Evolutionary conservation across 1,140 invertebrate species (phyloP).

Genomic region (Eubasilissa regina): DNA sequence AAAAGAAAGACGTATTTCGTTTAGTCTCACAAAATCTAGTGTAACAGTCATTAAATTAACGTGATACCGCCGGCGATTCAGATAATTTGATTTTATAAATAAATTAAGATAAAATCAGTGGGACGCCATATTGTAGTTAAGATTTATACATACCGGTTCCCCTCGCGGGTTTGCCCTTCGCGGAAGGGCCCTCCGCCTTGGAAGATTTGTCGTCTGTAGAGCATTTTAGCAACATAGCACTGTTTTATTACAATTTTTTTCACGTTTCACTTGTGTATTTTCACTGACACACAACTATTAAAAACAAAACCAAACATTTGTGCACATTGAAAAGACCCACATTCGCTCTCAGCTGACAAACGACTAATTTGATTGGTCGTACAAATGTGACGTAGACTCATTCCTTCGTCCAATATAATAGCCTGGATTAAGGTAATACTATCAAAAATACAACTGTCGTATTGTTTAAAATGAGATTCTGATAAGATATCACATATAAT

Average conservation of each 20-base stretch:
- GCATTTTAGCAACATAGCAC: constrained; percentile 48
- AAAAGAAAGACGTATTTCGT: no score
- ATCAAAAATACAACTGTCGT: neutral
- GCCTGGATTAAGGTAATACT: neutral
- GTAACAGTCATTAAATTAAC: no score
- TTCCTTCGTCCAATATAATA: neutral
- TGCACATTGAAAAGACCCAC: constrained; percentile 44
- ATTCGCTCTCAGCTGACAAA: constrained; percentile 44
- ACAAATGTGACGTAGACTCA: constrained; percentile 33
- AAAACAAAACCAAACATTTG: constrained; percentile 44
- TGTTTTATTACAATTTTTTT: constrained; percentile 18
- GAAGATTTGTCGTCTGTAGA: constrained; percentile 39
- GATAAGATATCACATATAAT: no score
- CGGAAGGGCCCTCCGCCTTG: constrained; percentile 35
- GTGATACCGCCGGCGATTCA: no score
- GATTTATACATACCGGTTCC: constrained; percentile 47
- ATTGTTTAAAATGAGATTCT: no score
- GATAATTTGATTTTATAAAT: constrained; percentile 6
- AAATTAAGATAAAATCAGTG: constrained; percentile 27
- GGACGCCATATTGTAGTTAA: constrained; percentile 44
- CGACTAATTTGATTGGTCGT: constrained; percentile 49
- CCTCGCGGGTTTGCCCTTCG: constrained; percentile 30
- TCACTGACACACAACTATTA: constrained; percentile 41
- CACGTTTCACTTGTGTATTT: constrained; percentile 38
- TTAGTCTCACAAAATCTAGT: no score